phyloP scores from a whole-genome alignment of 2,113 vertebrate genomes.

The Pandion haliaetus region DNA sequence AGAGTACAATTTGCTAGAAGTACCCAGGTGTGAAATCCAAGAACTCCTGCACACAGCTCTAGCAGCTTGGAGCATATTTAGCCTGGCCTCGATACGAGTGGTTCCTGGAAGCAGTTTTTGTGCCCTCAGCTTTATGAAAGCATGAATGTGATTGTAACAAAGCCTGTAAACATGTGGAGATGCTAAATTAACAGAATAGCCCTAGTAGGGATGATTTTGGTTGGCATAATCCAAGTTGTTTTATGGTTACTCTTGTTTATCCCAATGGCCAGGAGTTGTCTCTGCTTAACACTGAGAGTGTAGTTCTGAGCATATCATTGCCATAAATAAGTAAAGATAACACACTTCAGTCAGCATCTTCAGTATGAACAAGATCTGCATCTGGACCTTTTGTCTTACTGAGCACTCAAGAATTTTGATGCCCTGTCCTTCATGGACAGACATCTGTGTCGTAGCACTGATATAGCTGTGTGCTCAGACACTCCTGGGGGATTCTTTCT shows the following conservation, averaged over 20 bases:
- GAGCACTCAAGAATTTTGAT: neutral
- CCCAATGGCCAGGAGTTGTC: neutral
- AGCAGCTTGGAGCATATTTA: neutral
- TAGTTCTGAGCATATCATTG: neutral
- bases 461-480: neutral
- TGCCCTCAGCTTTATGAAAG: neutral
- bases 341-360: neutral
- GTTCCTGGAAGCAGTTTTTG: neutral
- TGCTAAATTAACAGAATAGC: neutral
- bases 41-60: neutral
- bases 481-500: neutral
- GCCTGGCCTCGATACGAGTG: neutral
- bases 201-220: neutral
- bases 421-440: neutral
- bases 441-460: neutral
- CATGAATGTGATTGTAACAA: neutral
- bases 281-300: neutral
- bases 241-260: neutral
- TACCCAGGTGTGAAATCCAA: constrained; percentile 58
- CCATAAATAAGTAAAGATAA: neutral
- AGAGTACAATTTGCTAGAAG: constrained; percentile 47
- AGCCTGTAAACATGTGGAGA: neutral
- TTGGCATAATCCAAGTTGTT: neutral
- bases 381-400: neutral
- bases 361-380: neutral